A percentile compares a stretch with the other conserved stretches of the same genome.
phyloP scores from a whole-genome alignment of 2,888 invertebrate genomes.

The Melanotus villosus region DNA sequence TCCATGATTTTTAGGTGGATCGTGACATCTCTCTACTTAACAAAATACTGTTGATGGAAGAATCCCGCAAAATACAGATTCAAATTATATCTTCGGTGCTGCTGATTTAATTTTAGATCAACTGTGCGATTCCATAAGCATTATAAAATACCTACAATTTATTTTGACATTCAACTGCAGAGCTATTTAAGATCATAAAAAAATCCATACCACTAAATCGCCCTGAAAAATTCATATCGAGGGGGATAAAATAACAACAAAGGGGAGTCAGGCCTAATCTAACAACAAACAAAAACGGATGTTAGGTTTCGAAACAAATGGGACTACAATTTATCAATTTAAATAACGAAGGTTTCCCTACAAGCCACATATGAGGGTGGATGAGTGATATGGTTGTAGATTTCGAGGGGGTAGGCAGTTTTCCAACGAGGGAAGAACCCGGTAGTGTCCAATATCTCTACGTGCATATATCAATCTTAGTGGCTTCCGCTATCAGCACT shows the following conservation, averaged over 20 bases:
- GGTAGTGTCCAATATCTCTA: slow-evolving; percentile 8
- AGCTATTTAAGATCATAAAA: no score
- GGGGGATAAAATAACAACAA: not conserved
- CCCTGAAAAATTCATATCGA: slow-evolving; percentile 3
- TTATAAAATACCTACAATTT: no score
- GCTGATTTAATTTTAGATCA: not conserved
- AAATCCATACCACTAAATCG: slow-evolving; percentile 8
- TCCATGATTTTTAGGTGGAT: no score
- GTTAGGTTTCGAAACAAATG: slow-evolving; percentile 19
- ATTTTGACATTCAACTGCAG: no score
- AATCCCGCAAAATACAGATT: no score
- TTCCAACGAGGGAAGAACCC: slow-evolving; percentile 9
- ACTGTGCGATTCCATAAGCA: no score
- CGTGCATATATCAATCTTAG: slow-evolving; percentile 8
- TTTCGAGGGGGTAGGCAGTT: slow-evolving; percentile 1
- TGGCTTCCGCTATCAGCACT: slow-evolving; percentile 11
- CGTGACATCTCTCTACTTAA: no score
- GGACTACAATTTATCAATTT: slow-evolving; percentile 15
- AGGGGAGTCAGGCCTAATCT: not conserved
- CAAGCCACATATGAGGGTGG: slow-evolving; percentile 14
- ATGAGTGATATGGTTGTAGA: slow-evolving; percentile 6
- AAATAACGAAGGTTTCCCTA: slow-evolving; percentile 19
- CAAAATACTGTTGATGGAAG: no score
- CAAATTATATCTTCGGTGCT: not conserved
- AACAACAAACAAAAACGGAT: slow-evolving; percentile 19